Conservation (phyloP, 2,113 vertebrate species). For the Ciconia boyciana region DNA sequence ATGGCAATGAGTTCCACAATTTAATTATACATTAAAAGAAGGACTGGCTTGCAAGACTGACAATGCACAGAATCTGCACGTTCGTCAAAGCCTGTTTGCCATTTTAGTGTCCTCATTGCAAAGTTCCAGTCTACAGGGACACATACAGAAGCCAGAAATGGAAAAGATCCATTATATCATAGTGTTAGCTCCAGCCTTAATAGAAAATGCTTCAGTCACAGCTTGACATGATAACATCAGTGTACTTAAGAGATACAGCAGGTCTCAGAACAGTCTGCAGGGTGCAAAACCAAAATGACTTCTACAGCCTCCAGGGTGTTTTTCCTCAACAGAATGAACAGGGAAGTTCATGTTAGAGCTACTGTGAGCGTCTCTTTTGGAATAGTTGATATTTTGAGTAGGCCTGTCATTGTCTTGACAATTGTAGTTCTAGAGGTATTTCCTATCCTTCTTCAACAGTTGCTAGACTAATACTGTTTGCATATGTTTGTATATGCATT, state of each 20-base stretch:
- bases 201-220: conserved; percentile 59
- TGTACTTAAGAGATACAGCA: conserved; percentile 8
- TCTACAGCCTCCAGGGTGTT: conserved; percentile 1
- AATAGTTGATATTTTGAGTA: not conserved
- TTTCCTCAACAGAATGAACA: not conserved
- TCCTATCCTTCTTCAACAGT: not conserved
- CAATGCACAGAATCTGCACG: not conserved
- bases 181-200: conserved; percentile 1
- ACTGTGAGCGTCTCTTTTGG: not conserved
- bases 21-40: not conserved
- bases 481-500: not conserved
- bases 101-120: not conserved
- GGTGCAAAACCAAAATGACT: conserved; percentile 53
- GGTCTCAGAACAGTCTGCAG: conserved; percentile 45
- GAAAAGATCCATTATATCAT: not conserved
- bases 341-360: not conserved
- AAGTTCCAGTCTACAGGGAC: not conserved
- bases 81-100: not conserved
- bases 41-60: not conserved
- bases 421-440: not conserved
- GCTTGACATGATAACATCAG: conserved; percentile 56
- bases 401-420: not conserved
- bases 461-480: not conserved
- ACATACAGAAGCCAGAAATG: not conserved
- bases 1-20: not conserved